These are phyloP conservation scores for Callimorpha dominula DNA, from an alignment of 2,888 invertebrate genomes.

Conservation along the genomic window DNA sequence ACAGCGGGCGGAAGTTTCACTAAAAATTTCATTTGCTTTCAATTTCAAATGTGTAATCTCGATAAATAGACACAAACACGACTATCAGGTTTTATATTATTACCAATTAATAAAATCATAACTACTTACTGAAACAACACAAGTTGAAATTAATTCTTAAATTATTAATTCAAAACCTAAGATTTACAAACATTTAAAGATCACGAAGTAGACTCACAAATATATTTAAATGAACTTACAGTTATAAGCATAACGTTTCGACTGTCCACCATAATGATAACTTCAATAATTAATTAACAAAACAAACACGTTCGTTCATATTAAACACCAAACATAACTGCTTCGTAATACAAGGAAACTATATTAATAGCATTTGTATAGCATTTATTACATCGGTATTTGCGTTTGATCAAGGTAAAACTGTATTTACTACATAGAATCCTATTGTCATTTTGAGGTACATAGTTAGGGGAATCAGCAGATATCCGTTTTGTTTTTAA, in stretches of 20 bases:
- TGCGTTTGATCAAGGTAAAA: slow-evolving; percentile 7
- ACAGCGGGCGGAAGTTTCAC: slow-evolving; percentile 20
- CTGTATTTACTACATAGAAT: neutral
- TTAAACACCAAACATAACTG: slow-evolving; percentile 51
- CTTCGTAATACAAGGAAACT: slow-evolving; percentile 57
- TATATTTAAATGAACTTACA: slow-evolving; percentile 35
- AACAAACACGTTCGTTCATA: slow-evolving; percentile 51
- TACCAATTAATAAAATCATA: neutral
- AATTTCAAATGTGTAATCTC: neutral
- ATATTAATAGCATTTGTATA: slow-evolving; percentile 55
- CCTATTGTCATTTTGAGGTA: neutral
- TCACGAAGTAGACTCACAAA: neutral
- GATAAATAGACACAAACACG: neutral
- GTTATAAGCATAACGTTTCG: slow-evolving; percentile 23
- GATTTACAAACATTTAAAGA: neutral
- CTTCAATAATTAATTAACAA: slow-evolving; percentile 13
- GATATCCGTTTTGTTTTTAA: neutral
- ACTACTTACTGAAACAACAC: neutral
- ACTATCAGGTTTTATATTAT: neutral
- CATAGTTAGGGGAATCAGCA: neutral
- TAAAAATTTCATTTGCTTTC: slow-evolving; percentile 15
- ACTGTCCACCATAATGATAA: slow-evolving; percentile 29
- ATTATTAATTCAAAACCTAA: neutral
- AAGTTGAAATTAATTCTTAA: neutral
- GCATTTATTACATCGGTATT: slow-evolving; percentile 51